Base-by-base conservation (phyloP, 1,140 invertebrate genomes). In the Temnothorax longispinosus region DNA sequence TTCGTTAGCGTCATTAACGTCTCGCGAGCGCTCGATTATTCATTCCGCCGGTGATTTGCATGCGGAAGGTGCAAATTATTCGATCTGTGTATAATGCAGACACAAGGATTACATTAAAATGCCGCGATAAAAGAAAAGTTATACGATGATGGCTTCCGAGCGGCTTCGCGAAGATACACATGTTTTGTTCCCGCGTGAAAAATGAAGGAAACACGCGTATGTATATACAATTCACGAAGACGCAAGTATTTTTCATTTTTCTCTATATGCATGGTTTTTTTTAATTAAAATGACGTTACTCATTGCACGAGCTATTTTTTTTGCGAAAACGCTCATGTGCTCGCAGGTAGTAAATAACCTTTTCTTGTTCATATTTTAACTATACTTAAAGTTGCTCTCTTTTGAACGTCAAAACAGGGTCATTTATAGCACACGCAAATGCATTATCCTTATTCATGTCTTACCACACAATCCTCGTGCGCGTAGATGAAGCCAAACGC, bases 311-410 rank as follows among this genome's bases (percentile, higher is more conserved):
- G 2, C 10, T 21, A n/a, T 18, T 72, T 56, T 74, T 56, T 21
- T 56, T 13, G 1, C 13, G 13, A 56, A 15, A 58, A 38, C 6
- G 54, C 10, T n/a, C 18, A 4, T 5, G 41, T 13, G 5, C n/a
- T 41, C 1, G 1, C 10, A 27, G 27, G 27, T 27, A n/a, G 2
- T 35, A 41, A 50, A 10, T 21, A 15, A 56, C 21, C 41, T 86
- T 60, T 50, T 15, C 50, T 88, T 18, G 71, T 85, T 74, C 65
- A 62, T 32, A 21, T 72, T 72, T 44, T 58, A 41, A 11, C 47
- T 60, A 21, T 56, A 72, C 80, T 82, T 77, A 92, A 78, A 27
- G 0, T 6, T n/a, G 50, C 5, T 52, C 4, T 13, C 2, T 21
- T 18, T 5, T 38, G 10, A 58, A 56, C 8, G 21, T 8, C 35